Conservation (phyloP, 1,140 invertebrate genomes). For the Drosophila ohnishii region DNA sequence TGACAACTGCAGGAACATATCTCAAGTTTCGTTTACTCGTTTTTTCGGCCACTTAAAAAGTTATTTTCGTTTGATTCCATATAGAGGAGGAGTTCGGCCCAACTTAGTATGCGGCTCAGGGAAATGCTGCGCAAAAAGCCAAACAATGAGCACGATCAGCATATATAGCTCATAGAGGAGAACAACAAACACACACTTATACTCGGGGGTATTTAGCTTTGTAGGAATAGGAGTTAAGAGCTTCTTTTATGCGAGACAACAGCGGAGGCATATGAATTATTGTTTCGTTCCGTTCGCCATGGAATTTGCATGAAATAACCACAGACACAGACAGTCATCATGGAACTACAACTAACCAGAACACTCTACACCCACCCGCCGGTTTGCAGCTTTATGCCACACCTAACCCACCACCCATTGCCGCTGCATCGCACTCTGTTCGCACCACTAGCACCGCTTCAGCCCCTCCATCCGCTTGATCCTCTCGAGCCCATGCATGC, state of each 20-base stretch:
- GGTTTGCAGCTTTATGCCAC: conserved; percentile 71
- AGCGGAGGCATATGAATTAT: conserved; percentile 74
- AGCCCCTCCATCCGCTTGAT: conserved; percentile 46
- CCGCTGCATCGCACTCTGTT: conserved; percentile 71
- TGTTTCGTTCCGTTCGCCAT: conserved; percentile 45
- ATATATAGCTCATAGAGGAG: conserved; percentile 44
- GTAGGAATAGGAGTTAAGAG: conserved; percentile 38
- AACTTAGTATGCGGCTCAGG: conserved; percentile 64
- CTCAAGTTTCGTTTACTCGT: conserved; percentile 36
- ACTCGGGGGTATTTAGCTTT: conserved; percentile 24
- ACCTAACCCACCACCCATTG: conserved; percentile 73
- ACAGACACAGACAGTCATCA: conserved; percentile 20
- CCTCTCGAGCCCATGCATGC: conserved; percentile 67
- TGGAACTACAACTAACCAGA: conserved; percentile 50
- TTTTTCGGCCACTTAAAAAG: conserved; percentile 51
- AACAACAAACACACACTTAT: conserved; percentile 7
- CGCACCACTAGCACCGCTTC: conserved; percentile 63
- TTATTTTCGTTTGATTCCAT: conserved; percentile 65
- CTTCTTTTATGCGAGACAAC: conserved; percentile 72
- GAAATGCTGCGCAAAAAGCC: conserved; percentile 70
- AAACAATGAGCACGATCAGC: conserved; percentile 75
- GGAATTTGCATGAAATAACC: conserved; percentile 59
- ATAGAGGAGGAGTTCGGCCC: conserved; percentile 22
- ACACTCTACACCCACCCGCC: conserved; percentile 28
- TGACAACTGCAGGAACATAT: conserved; percentile 53